Conservation (phyloP, 2,797 vertebrate species). For the Onychomys torridus region DNA sequence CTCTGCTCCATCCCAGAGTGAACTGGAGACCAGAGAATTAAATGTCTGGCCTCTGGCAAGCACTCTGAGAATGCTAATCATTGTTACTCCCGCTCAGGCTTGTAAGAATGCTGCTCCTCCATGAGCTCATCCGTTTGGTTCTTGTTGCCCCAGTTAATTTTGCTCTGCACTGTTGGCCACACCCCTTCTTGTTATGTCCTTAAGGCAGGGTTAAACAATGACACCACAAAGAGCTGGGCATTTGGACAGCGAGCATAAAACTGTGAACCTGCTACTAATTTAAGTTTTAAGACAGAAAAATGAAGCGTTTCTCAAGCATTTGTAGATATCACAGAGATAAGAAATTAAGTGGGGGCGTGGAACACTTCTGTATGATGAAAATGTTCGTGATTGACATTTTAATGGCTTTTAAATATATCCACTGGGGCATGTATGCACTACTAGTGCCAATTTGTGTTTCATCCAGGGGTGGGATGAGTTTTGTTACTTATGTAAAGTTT, state of each 20-base stretch:
- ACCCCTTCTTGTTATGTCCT: neutral
- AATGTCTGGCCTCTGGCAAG: constrained; percentile 1
- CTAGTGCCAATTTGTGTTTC: neutral
- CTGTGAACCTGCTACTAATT: neutral
- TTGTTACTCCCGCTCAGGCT: neutral
- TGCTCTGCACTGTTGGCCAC: neutral
- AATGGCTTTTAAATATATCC: neutral
- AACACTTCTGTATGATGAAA: neutral
- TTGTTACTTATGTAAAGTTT: constrained; percentile 15
- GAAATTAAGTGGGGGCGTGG: neutral
- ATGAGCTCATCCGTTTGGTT: neutral
- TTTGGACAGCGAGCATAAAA: neutral
- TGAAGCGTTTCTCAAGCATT: neutral
- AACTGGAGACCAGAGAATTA: neutral
- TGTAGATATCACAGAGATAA: neutral
- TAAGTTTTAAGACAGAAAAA: neutral
- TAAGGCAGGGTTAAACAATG: neutral
- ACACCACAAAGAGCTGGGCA: neutral
- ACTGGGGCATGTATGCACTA: neutral
- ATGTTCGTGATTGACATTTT: neutral
- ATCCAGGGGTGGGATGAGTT: neutral
- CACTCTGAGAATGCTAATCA: constrained; percentile 6
- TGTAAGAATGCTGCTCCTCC: neutral
- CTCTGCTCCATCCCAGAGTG: neutral
- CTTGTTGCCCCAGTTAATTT: neutral